phyloP scores from a whole-genome alignment of 2,113 vertebrate species.

The Chelonoidis abingdonii region DNA sequence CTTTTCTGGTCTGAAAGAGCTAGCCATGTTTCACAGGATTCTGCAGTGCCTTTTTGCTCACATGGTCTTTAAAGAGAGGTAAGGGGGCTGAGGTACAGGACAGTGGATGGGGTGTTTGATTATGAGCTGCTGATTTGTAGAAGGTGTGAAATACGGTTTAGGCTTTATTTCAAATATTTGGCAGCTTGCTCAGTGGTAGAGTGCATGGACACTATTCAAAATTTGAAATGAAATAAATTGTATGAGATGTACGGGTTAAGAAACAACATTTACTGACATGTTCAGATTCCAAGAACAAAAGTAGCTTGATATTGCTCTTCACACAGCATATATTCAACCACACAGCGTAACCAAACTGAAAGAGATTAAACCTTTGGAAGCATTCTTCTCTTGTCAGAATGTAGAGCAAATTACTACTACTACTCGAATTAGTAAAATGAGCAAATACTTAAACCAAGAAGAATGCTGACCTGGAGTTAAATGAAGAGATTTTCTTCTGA shows the following conservation, averaged over 20 bases:
- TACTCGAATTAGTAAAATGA: not conserved
- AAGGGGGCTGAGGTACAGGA: not conserved
- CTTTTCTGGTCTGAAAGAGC: not conserved
- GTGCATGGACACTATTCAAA: not conserved
- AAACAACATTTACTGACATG: not conserved
- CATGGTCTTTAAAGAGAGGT: not conserved
- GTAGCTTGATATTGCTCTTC: not conserved
- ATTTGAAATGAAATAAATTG: not conserved
- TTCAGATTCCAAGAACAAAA: not conserved
- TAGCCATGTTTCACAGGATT: not conserved
- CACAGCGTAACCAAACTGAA: not conserved
- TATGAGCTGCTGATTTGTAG: not conserved
- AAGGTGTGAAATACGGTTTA: not conserved
- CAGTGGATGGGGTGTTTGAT: not conserved
- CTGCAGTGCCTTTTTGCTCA: not conserved
- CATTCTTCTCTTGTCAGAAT: not conserved
- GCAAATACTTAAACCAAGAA: not conserved
- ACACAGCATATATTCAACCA: not conserved
- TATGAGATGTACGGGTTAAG: not conserved
- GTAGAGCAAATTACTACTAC: not conserved
- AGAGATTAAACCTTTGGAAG: not conserved
- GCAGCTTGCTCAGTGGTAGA: not conserved
- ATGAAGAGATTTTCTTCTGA: not conserved
- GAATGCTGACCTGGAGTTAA: not conserved
- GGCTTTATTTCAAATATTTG: not conserved